These are phyloP conservation scores for Anagrus nilaparvatae DNA, from an alignment of 1,140 invertebrate genomes.

Conservation along the genomic window DNA sequence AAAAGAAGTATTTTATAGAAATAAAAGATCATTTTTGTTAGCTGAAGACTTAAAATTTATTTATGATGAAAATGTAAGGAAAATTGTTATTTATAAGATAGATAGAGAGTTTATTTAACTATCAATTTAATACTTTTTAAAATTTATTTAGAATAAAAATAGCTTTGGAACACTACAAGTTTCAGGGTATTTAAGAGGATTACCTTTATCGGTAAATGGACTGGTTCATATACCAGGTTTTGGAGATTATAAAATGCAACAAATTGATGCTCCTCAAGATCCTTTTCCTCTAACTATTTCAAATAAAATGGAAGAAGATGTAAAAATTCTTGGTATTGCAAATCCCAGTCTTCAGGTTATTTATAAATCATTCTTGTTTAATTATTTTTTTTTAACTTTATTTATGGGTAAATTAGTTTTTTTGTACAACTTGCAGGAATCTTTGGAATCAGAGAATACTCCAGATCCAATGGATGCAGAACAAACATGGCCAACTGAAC, in stretches of 20 bases:
- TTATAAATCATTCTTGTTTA: too few species aligned
- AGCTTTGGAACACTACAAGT: conserved; percentile 66
- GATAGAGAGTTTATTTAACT: background rate
- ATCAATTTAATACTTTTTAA: background rate
- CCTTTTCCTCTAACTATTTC: conserved; percentile 50
- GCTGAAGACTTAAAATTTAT: conserved; percentile 64
- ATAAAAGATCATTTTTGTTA: conserved; percentile 68
- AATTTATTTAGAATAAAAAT: conserved; percentile 21
- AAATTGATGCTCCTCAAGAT: conserved; percentile 66
- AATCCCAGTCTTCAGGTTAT: conserved; percentile 60
- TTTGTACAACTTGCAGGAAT: conserved; percentile 49
- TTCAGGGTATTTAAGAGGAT: conserved; percentile 75
- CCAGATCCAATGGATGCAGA: conserved; percentile 89
- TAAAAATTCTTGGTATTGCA: conserved; percentile 50
- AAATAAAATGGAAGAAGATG: conserved; percentile 24
- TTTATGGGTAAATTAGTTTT: too few species aligned
- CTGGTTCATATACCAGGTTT: conserved; percentile 83
- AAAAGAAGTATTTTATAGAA: conserved; percentile 59
- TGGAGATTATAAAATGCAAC: conserved; percentile 84
- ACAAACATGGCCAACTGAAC: conserved; percentile 91
- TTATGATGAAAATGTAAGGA: conserved; percentile 19
- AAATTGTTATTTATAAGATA: conserved; percentile 2
- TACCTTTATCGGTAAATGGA: conserved; percentile 73
- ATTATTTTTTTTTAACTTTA: conserved; percentile 9
- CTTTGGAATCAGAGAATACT: conserved; percentile 67